Base-by-base conservation (phyloP, 1,140 invertebrate genomes). In the Lucilia cuprina region DNA sequence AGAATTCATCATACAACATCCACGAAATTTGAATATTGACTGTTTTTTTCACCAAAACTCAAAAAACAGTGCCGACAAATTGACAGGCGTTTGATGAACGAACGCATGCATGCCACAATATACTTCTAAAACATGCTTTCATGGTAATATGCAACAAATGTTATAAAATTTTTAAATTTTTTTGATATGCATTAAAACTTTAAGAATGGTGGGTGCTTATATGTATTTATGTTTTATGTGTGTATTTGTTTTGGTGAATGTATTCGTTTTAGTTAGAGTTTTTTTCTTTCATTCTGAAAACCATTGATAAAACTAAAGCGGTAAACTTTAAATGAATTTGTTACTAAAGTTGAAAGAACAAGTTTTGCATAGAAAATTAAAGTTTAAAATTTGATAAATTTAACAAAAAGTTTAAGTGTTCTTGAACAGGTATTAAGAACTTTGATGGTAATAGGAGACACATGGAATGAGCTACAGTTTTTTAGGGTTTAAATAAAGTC, bases 41-140 rank as follows among this genome's bases (percentile, higher is more conserved):
- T 12, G 17, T 55, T 14, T 55, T 55, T 17, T 41, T 41, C 41
- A 41, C 41, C 50, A 80, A 80, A 30, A 30, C 25, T 2, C 25
- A 30, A 30, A 30, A 30, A 47, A 80, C 50, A 80, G 77, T 80
- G 77, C 77, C 77, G 77, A 80, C 77, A 80, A 80, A 80, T 80
- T 80, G 77, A 80, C 77, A 80, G 77, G 21, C 77, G 47, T 80
- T 80, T 80, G 77, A 80, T 80, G 77, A 80, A 80, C 77, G 77
- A 80, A 80, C 25, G 47, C 77, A 80, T 80, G 77, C 77, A 49
- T 80, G 77, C 77, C 50, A 70, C 65, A 70, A 8, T 5, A 41
- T 41, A 41, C 41, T 41, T 41, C 41, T 41, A 41, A 2, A 21
- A 4, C n/a, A 70, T 7, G 60, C 17, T 30, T 30, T 3, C 25